Evolutionary conservation across 2,113 vertebrate species (phyloP).

Genomic region (Nycticorax nycticorax): DNA sequence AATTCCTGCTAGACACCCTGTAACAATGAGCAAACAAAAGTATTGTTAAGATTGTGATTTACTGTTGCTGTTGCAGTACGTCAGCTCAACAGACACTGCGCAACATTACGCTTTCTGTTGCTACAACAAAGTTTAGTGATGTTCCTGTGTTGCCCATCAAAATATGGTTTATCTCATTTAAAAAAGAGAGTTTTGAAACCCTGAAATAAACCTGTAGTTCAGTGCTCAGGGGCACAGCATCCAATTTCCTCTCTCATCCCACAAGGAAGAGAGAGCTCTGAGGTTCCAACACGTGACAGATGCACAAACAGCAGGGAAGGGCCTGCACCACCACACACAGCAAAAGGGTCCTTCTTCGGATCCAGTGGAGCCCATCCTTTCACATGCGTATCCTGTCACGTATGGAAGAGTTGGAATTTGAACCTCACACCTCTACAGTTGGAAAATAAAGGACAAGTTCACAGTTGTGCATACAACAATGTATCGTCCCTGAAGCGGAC

Average conservation of each 20-base stretch:
- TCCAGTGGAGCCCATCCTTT: background rate
- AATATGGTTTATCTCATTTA: background rate
- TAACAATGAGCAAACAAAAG: conserved; percentile 43
- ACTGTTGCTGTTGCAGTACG: background rate
- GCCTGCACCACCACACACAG: background rate
- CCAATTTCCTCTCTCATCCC: background rate
- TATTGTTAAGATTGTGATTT: background rate
- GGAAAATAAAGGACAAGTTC: background rate
- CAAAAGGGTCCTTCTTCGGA: background rate
- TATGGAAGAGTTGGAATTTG: background rate
- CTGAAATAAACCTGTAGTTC: background rate
- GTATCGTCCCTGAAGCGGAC: background rate
- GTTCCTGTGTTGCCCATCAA: background rate
- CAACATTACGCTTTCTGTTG: background rate
- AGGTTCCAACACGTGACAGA: fast-evolving
- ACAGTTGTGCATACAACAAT: background rate
- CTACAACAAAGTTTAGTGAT: background rate
- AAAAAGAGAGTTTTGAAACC: background rate
- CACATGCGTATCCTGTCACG: fast-evolving
- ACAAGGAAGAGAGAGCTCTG: background rate
- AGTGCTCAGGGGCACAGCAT: background rate
- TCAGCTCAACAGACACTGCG: background rate
- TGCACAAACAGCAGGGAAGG: background rate
- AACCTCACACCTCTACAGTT: background rate
- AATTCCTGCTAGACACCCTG: conserved; percentile 93